Evolutionary conservation across 2,888 invertebrate species (phyloP), one percentile per base, ranked within the genome.

Genomic region (Hydrotaea diabolus): DNA sequence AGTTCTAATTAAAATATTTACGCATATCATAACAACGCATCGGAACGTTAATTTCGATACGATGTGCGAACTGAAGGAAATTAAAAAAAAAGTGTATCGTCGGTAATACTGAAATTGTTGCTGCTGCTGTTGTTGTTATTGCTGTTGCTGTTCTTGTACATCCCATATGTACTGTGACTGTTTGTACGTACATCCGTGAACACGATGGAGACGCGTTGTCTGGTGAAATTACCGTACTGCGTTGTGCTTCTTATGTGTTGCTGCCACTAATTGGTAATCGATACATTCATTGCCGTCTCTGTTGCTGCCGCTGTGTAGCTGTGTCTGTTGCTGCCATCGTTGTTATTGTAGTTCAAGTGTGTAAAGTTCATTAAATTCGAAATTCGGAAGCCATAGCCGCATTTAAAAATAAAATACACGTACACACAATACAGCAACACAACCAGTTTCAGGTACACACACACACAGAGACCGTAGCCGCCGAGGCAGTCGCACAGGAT

Each of bases 381-480:
- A 86, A 85, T 86, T 87, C 84, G 87, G 87, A 87, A 87, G 87
- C 86, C 85, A 86, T 86, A 86, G 86, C 84, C 84, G 80, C 86
- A 87, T 84, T 87, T 86, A 82, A 84, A 84, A 82, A 69, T 66
- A 76, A 43, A 49, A 69, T 19, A 79, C n/a, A 13, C 15, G 31
- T 31, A 64, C 59, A n/a, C n/a, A n/a, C n/a, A 39, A 19, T 9
- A n/a, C 23, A 19, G 26, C 49, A 8, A 49, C 49, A 49, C 49
- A 49, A 31, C 31, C 31, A 31, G 15, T n/a, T 13, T 2, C 15
- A 59, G 15, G 8, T 21, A 2, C 21, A 57, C 23, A n/a, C n/a
- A n/a, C n/a, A 17, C 59, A 23, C 5, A 19, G 23, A 21, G 55
- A 1, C 21, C 17, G 55, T 8, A 64, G 21, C 62, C 21, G 21